Conservation (phyloP, 30 jellyfish, hydroid and myxozoan species). For the Calvadosia cruxmelitensis region DNA sequence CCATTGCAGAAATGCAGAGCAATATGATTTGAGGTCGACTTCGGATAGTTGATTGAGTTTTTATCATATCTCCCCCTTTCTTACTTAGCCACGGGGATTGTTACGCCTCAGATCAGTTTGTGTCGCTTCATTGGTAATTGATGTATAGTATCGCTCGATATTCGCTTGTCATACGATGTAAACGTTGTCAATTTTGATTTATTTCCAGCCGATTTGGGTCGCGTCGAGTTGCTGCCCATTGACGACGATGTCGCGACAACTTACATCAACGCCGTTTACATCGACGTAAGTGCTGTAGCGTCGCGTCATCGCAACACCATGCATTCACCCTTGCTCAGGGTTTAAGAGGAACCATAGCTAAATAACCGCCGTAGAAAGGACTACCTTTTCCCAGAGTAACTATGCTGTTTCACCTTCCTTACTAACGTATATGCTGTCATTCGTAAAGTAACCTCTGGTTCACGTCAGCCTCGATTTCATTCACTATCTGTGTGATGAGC, state of each 20-base stretch:
- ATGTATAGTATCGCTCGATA: background rate
- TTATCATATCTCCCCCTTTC: no score
- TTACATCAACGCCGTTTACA: constrained; percentile 77
- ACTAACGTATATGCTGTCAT: no score
- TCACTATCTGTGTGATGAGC: no score
- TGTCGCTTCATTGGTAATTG: background rate
- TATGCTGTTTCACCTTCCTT: no score
- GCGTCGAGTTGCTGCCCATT: constrained; percentile 52
- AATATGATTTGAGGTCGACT: no score
- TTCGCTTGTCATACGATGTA: background rate
- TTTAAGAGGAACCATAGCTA: constrained; percentile 8
- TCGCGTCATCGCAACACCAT: background rate
- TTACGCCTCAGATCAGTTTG: background rate
- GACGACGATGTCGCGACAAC: constrained; percentile 75
- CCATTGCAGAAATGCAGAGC: no score
- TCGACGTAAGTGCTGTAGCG: constrained; percentile 42
- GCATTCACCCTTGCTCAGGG: constrained; percentile 17
- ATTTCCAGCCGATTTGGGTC: constrained; percentile 40
- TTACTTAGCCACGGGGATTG: background rate
- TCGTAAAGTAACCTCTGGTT: no score
- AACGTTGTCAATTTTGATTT: background rate
- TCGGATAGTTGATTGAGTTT: no score
- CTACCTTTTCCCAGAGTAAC: background rate
- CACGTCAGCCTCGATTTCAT: no score
- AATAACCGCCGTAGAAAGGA: background rate